A percentile compares a stretch with the other conserved stretches of the same genome.
Conservation (phyloP, 2,797 vertebrate genomes). For the Lophotriccus pileatus region DNA sequence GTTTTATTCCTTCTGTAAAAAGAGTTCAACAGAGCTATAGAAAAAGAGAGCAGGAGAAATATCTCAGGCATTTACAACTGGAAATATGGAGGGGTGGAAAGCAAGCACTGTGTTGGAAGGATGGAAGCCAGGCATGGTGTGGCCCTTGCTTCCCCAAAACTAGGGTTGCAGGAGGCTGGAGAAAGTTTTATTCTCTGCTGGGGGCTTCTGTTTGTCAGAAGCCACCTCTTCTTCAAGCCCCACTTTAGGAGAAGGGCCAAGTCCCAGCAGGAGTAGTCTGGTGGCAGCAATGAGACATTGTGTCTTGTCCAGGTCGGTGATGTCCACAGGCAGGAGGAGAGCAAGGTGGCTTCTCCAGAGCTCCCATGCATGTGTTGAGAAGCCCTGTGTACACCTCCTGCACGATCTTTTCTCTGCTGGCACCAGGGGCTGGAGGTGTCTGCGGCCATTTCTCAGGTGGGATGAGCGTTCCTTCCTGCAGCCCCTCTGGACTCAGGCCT, state of each 20-base stretch:
- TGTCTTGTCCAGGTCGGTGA: not conserved
- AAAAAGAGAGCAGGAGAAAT: not conserved
- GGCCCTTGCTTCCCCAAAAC: not conserved
- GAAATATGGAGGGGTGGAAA: not conserved
- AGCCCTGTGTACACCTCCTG: not conserved
- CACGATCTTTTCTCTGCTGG: not conserved
- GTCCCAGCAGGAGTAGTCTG: not conserved
- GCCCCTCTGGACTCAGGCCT: not conserved
- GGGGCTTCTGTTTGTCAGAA: rapidly evolving
- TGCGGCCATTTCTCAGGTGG: not conserved
- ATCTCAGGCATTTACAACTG: not conserved
- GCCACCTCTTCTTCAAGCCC: not conserved
- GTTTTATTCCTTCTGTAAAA: slow-evolving; percentile 39
- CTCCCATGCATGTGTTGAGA: rapidly evolving
- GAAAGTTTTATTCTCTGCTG: not conserved
- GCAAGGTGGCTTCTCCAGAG: not conserved
- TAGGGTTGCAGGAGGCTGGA: rapidly evolving
- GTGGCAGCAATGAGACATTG: not conserved
- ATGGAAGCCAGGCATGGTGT: not conserved
- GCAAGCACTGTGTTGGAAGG: not conserved
- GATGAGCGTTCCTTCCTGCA: not conserved
- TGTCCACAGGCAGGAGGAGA: not conserved
- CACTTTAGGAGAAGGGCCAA: not conserved
- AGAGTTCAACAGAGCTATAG: not conserved
- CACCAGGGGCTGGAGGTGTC: not conserved